These are phyloP conservation scores for Pantherophis vulpinus DNA, from an alignment of 2,797 vertebrate species.

Conservation along the genomic window DNA sequence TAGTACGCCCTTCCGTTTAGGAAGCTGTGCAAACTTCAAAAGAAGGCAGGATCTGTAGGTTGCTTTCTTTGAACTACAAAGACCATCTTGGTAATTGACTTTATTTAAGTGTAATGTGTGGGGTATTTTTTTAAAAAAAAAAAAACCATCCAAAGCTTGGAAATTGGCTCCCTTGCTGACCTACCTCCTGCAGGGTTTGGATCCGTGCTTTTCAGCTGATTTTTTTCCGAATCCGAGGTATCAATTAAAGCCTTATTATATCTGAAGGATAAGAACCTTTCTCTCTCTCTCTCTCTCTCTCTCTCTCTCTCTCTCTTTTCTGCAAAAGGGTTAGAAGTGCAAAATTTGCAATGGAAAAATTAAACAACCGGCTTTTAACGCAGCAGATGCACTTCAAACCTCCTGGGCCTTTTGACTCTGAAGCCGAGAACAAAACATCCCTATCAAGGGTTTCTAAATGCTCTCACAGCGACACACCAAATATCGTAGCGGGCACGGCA, in stretches of 20 bases:
- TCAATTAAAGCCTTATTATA: conserved; percentile 64
- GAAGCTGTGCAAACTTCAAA: conserved; percentile 9
- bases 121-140: conserved; percentile 33
- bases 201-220: conserved; percentile 58
- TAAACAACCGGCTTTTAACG: conserved; percentile 64
- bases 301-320: neutral
- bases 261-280: conserved; percentile 48
- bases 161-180: conserved; percentile 51
- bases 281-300: neutral
- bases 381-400: conserved; percentile 60
- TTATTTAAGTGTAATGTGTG: conserved; percentile 49
- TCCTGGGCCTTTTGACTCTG: conserved; percentile 60
- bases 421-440: conserved; percentile 55
- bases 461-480: conserved; percentile 50
- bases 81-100: conserved; percentile 54
- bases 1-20: neutral
- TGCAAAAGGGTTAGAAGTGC: conserved; percentile 59
- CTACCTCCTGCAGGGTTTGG: conserved; percentile 35
- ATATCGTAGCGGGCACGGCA: conserved; percentile 35
- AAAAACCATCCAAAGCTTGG: conserved; percentile 46
- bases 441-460: conserved; percentile 57
- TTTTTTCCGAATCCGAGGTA: conserved; percentile 57
- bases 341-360: conserved; percentile 52
- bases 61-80: conserved; percentile 39
- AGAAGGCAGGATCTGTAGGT: neutral